Base-by-base conservation (phyloP, 2,113 vertebrate species). In the Ceyx melanurus region DNA sequence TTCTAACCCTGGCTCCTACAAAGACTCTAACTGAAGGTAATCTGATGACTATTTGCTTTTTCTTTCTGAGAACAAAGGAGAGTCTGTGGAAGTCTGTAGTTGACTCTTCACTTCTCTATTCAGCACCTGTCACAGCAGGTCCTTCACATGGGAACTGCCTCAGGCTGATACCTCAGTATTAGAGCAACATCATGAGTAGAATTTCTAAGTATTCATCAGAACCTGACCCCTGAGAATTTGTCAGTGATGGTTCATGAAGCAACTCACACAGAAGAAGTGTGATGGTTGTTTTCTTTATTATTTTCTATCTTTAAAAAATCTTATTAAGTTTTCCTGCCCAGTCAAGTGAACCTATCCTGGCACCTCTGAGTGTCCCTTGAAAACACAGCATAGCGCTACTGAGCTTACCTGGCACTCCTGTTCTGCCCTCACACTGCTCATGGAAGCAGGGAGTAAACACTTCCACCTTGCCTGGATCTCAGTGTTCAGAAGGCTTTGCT, bases 361-460 rank as follows among this genome's bases (percentile, higher is more conserved):
- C 26, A 43, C 3, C 43, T 82, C 48, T 51, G 37, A 79, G 35
- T 19, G 13, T 25, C 14, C 21, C 10, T 13, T 35, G 23, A 73
- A 62, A 70, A 8, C n/a, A 6, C 0, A 0, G 29, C 16, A 19
- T 4, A 53, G 19, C 15, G 37, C 10, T 57, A 1, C 17, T 51
- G 35, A 57, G 16, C 29, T 82, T 61, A 53, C 45, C 28, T 80
- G 56, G 5, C 35, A 4, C 14, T 60, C 48, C 84, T 54, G 4
- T 80, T 79, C 28, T 20, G 16, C 10, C 7, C 51, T 77, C 43
- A 19, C 21, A 46, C 16, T 28, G 62, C 79, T 88, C 58, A 13
- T 5, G 64, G 86, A 66, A 80, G 82, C 57, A 45, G 28, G 29
- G 64, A 77, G 5, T 17, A 90, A 94, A 90, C 15, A 76, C 35